Evolutionary conservation across 2,888 invertebrate genomes (phyloP).

Genomic region (Caenorhabditis angaria): DNA sequence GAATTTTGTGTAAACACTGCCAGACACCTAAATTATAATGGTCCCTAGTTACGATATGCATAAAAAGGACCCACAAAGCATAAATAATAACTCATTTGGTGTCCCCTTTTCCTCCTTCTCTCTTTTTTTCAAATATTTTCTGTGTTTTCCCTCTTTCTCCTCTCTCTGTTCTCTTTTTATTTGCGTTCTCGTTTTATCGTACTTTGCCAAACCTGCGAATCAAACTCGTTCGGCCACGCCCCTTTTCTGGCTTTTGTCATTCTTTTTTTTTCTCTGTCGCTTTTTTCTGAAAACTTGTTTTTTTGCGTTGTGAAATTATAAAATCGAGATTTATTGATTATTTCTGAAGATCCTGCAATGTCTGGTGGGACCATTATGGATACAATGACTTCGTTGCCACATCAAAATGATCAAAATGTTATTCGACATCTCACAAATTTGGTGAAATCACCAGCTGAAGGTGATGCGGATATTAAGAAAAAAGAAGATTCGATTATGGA

Average conservation of each 20-base stretch:
- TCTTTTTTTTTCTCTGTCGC: constrained; percentile 12
- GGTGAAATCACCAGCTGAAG: constrained; percentile 57
- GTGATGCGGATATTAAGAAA: constrained; percentile 88
- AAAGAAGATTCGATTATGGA: constrained; percentile 94
- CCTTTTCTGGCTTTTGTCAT: constrained; percentile 10
- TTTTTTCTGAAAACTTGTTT: neutral
- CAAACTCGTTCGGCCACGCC: constrained; percentile 7
- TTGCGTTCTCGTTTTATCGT: constrained; percentile 19
- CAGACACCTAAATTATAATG: too few species aligned
- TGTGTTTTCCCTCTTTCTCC: neutral
- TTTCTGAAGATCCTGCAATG: constrained; percentile 47
- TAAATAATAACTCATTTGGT: neutral
- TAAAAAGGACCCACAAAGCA: neutral
- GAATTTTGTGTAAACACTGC: too few species aligned
- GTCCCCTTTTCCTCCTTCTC: neutral
- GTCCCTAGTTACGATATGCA: too few species aligned
- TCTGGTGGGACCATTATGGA: constrained; percentile 69
- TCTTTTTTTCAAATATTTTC: neutral
- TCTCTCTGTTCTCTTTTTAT: constrained; percentile 12
- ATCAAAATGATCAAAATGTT: constrained; percentile 64
- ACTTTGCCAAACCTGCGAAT: constrained; percentile 1
- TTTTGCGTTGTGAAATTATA: neutral
- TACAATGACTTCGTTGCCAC: constrained; percentile 60
- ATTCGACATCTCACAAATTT: constrained; percentile 63
- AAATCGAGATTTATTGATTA: constrained; percentile 4